These are phyloP conservation scores for Mythimna lalbum DNA, from an alignment of 2,888 invertebrate genomes.

Conservation along the genomic window DNA sequence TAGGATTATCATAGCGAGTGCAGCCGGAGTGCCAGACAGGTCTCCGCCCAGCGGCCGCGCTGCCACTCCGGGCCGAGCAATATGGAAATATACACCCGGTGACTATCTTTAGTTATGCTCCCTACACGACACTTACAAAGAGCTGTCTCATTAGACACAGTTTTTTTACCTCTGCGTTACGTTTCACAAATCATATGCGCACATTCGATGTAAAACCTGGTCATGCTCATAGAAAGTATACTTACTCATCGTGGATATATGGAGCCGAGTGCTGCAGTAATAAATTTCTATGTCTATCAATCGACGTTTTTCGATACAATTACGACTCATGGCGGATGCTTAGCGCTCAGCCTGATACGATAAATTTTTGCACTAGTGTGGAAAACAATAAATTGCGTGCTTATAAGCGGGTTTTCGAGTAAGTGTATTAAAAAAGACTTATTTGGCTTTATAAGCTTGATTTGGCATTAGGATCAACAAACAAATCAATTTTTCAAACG, in stretches of 20 bases:
- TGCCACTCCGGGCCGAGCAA: conserved; percentile 66
- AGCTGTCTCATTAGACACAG: conserved; percentile 44
- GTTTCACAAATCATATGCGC: conserved; percentile 1
- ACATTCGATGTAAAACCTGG: conserved; percentile 2
- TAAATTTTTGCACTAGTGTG: no score
- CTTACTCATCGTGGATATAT: neutral
- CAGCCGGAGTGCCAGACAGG: conserved; percentile 67
- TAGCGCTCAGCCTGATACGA: no score
- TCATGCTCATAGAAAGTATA: conserved; percentile 14
- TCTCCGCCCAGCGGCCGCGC: conserved; percentile 75
- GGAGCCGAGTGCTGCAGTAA: no score
- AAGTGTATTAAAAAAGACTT: no score
- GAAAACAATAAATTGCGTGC: no score
- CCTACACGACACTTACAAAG: conserved; percentile 55
- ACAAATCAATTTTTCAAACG: neutral
- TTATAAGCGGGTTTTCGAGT: neutral
- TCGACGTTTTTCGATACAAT: no score
- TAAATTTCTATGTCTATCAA: no score
- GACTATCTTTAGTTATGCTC: conserved; percentile 63
- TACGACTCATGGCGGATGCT: no score
- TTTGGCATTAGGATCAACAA: neutral
- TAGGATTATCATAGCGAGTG: conserved; percentile 77
- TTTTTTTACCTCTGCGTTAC: conserved; percentile 8
- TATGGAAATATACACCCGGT: conserved; percentile 72
- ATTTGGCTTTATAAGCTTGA: no score